Conservation (phyloP, 2,797 vertebrate species). For the Saxicola maurus region DNA sequence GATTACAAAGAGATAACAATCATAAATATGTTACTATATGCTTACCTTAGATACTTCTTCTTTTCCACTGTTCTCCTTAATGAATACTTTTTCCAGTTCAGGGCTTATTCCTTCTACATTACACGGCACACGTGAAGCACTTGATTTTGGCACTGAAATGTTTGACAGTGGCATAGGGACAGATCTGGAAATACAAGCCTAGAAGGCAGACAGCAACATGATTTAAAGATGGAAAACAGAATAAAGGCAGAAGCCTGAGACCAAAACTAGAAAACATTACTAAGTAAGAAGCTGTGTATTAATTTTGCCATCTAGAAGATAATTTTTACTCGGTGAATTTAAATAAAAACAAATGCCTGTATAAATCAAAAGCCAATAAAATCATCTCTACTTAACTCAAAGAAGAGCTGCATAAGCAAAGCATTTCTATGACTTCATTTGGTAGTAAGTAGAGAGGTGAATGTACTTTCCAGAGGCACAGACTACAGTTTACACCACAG, state of each 20-base stretch:
- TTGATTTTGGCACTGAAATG: slow-evolving; percentile 82
- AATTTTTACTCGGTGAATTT: not conserved
- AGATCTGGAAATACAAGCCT: slow-evolving; percentile 83
- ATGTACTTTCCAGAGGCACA: not conserved
- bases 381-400: not conserved
- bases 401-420: not conserved
- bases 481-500: not conserved
- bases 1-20: not conserved
- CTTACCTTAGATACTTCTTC: slow-evolving; percentile 81
- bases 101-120: slow-evolving; percentile 93
- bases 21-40: not conserved
- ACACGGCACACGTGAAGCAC: slow-evolving; percentile 86
- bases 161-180: slow-evolving; percentile 79
- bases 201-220: slow-evolving; percentile 8
- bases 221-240: not conserved
- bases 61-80: slow-evolving; percentile 86
- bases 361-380: not conserved
- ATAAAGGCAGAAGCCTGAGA: not conserved
- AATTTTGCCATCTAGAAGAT: not conserved
- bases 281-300: not conserved
- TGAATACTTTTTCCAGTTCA: slow-evolving; percentile 93
- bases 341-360: not conserved
- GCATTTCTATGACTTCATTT: not conserved
- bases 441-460: not conserved
- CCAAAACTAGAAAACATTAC: not conserved